Evolutionary conservation across 2,888 invertebrate species (phyloP).

Genomic region (Xanthorhoe designata): DNA sequence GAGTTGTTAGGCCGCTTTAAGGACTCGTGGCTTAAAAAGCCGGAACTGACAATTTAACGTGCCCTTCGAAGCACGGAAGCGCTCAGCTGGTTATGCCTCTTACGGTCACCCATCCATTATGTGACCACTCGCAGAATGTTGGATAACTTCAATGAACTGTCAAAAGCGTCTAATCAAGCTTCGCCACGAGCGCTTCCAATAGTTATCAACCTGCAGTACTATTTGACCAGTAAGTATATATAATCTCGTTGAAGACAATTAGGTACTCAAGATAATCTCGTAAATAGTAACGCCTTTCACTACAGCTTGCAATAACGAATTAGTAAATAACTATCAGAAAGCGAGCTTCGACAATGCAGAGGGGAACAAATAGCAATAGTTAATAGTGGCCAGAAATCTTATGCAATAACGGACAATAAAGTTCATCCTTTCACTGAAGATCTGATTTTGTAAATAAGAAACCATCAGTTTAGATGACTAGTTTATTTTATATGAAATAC

Average conservation of each 20-base stretch:
- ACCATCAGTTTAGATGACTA: background rate
- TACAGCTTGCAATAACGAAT: constrained; percentile 55
- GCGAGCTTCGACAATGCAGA: constrained; percentile 54
- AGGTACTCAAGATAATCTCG: constrained; percentile 35
- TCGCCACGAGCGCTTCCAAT: background rate
- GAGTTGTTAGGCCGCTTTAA: too few species aligned
- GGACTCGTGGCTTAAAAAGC: too few species aligned
- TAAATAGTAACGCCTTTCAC: constrained; percentile 60
- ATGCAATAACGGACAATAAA: constrained; percentile 64
- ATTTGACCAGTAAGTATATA: background rate
- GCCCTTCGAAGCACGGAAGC: too few species aligned
- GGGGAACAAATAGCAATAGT: constrained; percentile 56
- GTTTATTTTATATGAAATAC: constrained; percentile 31
- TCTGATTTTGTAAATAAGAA: constrained; percentile 39
- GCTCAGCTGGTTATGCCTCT: too few species aligned
- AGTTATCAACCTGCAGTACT: background rate
- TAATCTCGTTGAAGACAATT: constrained; percentile 45
- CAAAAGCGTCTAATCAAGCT: too few species aligned
- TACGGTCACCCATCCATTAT: too few species aligned
- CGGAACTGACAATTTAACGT: too few species aligned
- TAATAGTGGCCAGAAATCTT: constrained; percentile 60
- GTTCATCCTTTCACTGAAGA: constrained; percentile 66
- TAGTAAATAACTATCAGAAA: constrained; percentile 64
- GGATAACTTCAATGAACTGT: too few species aligned
- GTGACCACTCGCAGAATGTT: too few species aligned